Conservation (phyloP, 1,140 invertebrate genomes). For the Cardiocondyla obscurior region DNA sequence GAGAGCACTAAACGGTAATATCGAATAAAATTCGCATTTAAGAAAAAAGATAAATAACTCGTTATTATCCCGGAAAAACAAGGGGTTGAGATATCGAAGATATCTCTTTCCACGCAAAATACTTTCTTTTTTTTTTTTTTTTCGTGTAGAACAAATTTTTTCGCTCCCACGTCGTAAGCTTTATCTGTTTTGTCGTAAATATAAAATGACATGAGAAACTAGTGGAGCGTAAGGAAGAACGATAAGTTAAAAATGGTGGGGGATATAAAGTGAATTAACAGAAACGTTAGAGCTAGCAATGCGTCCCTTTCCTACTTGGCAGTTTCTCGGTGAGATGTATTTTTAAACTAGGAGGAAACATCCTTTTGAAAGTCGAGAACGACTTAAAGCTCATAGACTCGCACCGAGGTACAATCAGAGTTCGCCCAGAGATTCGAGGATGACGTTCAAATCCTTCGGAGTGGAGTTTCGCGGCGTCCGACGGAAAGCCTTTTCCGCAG, state of each 20-base stretch:
- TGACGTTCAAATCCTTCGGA: conserved; percentile 41
- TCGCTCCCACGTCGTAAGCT: neutral
- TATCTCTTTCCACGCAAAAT: too few relatives aligned
- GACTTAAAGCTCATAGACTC: conserved; percentile 38
- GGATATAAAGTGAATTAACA: conserved; percentile 43
- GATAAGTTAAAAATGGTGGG: conserved; percentile 19
- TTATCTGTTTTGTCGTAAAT: neutral
- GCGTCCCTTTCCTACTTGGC: neutral
- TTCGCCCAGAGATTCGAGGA: conserved; percentile 25
- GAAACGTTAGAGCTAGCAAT: neutral
- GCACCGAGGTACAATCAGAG: conserved; percentile 29
- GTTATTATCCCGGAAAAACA: neutral
- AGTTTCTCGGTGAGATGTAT: neutral
- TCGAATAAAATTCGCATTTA: neutral
- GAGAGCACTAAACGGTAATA: neutral
- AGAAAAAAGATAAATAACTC: neutral
- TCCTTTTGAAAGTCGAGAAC: neutral
- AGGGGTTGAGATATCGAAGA: too few relatives aligned
- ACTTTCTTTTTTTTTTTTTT: too few relatives aligned
- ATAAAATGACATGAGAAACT: conserved; percentile 2
- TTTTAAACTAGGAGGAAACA: conserved; percentile 10
- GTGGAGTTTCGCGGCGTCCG: conserved; percentile 3
- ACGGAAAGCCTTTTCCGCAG: neutral
- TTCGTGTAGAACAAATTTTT: neutral
- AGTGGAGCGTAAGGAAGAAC: conserved; percentile 23